Evolutionary conservation across 2,797 vertebrate genomes (phyloP), one percentile per base, ranked within the genome.

Genomic region (Sebastes matsubarae): DNA sequence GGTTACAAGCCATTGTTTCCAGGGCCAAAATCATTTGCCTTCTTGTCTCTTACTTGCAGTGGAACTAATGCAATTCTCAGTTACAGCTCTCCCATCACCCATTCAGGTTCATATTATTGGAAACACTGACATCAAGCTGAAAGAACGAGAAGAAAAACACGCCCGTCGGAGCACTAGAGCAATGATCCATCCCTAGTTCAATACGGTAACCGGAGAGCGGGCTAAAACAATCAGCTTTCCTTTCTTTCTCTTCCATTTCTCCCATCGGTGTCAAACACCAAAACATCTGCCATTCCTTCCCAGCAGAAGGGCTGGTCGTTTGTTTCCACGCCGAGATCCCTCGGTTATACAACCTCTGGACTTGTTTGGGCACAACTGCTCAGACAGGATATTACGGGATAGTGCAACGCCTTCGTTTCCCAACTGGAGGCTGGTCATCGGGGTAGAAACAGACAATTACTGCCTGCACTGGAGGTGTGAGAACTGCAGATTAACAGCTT

Each of bases 41-140:
- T 70, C 22, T 25, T 52, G 50, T 73, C 30, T 18, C 68, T 81
- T 29, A 18, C 72, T 75, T 84, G 71, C 61, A 30, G 58, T 59
- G 29, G 70, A 78, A 71, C 58, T 75, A 61, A 54, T 78, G 58
- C 60, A 65, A 89, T 63, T 81, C 80, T 87, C 81, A 58, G 77
- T 88, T 81, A 72, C 76, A 83, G 83, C 76, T 57, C 79, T 86
- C 72, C 69, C 84, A 79, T 79, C 72, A 67, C 42, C 84, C 60
- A 32, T 68, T 75, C 69, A 66, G 50, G 57, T 68, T 90, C 73
- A 52, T 81, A 88, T 91, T 88, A 90, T 84, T 83, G 88, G 92
- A 93, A 94, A 93, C 71, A 91, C 83, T 92, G 87, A 92, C 82
- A 84, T 87, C 83, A 88, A 86, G 79, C 79, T 81, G 72, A 75